Evolutionary conservation across 2,797 vertebrate species (phyloP), one percentile per base, ranked within the genome.

Genomic region (Emydoidea blandingii): DNA sequence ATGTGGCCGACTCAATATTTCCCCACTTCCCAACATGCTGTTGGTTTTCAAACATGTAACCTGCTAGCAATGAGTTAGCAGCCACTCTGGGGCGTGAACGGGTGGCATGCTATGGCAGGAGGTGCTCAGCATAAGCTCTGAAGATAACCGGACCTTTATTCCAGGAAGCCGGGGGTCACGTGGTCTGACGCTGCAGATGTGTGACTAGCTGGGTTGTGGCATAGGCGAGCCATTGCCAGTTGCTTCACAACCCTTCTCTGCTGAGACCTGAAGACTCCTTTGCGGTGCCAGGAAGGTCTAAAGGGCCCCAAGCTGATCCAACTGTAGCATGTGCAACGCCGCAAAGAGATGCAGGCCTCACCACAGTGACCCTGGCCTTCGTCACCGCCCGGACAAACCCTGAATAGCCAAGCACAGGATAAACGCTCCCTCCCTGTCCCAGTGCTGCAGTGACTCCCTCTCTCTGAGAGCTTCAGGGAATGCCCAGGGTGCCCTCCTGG

Each of bases 101-200:
- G 92, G 94, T 96, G 93, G 96, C 96, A 94, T 86, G 3, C 88
- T 3, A 88, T 0, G 29, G 95, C 97, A 97, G 97, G 96, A 97
- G 97, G 96, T 0, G 56, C 93, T 97, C 83, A 14, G 2, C 76
- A 12, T 90, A 94, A 95, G 96, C 97, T 97, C 59, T 94, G 92
- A 37, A 0, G 85, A 95, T 97, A 97, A 95, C 86, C 1, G 76
- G 96, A 95, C 94, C 76, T 95, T 95, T 93, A 89, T 96, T 95
- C 96, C 94, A 95, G 94, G 97, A 98, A 97, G 84, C 49, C 12
- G 10, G 83, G 34, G 81, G 84, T 41, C 94, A 84, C 95, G 96
- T 93, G 94, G 83, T 53, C 72, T 47, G 12, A 62, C 7, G 31
- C 21, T 44, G 56, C 47, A 34, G n/a, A 0, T 82, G 15, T 6